A percentile compares a stretch with the other conserved stretches of the same genome.
phyloP scores from a whole-genome alignment of 2,797 vertebrate genomes.

The Cossypha niveicapilla region DNA sequence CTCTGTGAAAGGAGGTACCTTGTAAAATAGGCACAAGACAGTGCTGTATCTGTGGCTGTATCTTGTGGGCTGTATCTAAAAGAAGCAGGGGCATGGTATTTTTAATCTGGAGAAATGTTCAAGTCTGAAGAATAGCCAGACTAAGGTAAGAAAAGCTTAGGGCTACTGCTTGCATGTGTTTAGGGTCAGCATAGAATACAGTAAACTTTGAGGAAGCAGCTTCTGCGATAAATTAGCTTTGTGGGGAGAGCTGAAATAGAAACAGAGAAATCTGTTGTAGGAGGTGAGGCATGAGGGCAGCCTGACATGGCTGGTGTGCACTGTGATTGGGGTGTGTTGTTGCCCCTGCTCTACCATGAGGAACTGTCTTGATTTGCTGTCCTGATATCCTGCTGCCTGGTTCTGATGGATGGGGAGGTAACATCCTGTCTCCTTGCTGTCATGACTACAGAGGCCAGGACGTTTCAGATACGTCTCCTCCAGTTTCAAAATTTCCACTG shows the following conservation, averaged over 20 bases:
- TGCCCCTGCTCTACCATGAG: not conserved
- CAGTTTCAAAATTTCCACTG: not conserved
- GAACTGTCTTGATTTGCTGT: not conserved
- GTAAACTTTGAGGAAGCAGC: not conserved
- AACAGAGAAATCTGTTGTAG: not conserved
- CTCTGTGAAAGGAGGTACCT: not conserved
- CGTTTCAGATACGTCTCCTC: not conserved
- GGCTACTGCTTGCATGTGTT: not conserved
- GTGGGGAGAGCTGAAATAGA: not conserved
- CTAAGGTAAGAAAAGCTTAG: not conserved
- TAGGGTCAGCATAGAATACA: not conserved
- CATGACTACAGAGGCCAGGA: not conserved
- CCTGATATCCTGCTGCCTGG: not conserved
- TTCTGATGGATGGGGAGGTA: not conserved
- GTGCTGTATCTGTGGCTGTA: not conserved
- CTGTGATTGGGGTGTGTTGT: not conserved
- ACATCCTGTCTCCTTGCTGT: not conserved
- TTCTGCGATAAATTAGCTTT: not conserved
- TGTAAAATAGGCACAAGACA: not conserved
- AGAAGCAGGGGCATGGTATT: not conserved
- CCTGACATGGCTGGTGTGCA: not conserved
- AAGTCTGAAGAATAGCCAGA: not conserved
- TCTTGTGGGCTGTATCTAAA: not conserved
- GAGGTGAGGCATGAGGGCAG: not conserved
- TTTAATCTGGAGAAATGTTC: not conserved